A percentile compares a stretch with the other conserved stretches of the same genome.
Evolutionary conservation across 2,888 invertebrate genomes (phyloP).

Genomic region (Dinocampus coccinellae): DNA sequence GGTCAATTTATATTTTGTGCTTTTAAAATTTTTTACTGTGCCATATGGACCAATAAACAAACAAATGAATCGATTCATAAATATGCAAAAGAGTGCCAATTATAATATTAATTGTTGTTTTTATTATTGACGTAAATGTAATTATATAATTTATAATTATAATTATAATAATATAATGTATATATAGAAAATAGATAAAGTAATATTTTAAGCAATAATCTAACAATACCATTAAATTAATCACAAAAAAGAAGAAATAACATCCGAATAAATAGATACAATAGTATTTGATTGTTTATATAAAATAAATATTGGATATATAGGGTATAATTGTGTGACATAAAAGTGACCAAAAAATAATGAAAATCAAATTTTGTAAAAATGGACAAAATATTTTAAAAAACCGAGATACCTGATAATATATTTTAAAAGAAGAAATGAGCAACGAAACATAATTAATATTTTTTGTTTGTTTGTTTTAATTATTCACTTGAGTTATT

Average conservation of each 20-base stretch:
- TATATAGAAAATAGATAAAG: neutral
- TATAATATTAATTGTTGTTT: conserved; percentile 4
- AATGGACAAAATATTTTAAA: too few species aligned
- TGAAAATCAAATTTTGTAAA: neutral
- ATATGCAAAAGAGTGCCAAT: conserved; percentile 14
- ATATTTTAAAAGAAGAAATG: neutral
- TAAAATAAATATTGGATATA: neutral
- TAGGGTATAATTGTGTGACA: neutral
- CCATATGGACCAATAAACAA: neutral
- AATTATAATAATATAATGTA: too few species aligned
- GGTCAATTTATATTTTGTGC: neutral
- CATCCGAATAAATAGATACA: neutral
- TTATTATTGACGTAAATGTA: conserved; percentile 27
- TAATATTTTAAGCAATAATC: neutral
- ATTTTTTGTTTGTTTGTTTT: too few species aligned
- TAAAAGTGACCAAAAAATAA: neutral
- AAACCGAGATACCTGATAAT: neutral
- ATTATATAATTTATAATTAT: too few species aligned
- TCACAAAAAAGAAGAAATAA: neutral
- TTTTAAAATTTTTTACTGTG: neutral
- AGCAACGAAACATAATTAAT: neutral
- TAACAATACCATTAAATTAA: too few species aligned
- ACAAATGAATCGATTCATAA: too few species aligned
- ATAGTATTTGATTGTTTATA: too few species aligned
- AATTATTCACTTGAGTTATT: too few species aligned